Percentiles rank a stretch among this genome's conserved stretches.
Evolutionary conservation across 37 sponge, comb jelly and placozoan genomes (phyloP).

Genomic region (Cladorhizidae sp.): DNA sequence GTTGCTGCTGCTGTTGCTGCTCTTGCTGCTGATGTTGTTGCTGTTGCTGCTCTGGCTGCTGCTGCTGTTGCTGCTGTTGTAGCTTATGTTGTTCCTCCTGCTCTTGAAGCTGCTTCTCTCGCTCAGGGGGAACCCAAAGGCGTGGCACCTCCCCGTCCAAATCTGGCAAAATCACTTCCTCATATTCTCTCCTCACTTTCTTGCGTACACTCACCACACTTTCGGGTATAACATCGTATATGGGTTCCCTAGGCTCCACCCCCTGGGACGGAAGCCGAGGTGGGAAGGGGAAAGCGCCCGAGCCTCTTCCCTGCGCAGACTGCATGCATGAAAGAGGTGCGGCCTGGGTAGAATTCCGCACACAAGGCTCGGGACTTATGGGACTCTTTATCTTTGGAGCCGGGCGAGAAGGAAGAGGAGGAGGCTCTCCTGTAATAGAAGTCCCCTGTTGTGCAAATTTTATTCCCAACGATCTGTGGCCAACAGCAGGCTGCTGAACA

Average conservation of each 20-base stretch:
- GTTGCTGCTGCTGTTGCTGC: background rate
- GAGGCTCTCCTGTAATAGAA: too few relatives aligned
- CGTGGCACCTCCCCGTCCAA: background rate
- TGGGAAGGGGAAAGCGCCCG: background rate
- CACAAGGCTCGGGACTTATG: too few relatives aligned
- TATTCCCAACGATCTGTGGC: too few relatives aligned
- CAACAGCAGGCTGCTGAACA: too few relatives aligned
- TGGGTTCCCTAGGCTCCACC: slow-evolving; percentile 6
- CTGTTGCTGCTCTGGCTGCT: too few relatives aligned
- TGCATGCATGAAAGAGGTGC: background rate
- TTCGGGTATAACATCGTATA: slow-evolving; percentile 27
- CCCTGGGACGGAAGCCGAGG: background rate
- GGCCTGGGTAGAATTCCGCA: background rate
- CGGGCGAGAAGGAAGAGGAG: slow-evolving; percentile 35
- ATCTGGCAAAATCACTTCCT: background rate
- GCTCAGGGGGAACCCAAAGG: slow-evolving; percentile 1
- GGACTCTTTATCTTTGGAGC: slow-evolving; percentile 18
- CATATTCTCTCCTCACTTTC: background rate
- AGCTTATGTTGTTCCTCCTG: background rate
- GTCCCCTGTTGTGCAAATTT: too few relatives aligned
- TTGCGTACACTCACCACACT: background rate
- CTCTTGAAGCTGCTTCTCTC: background rate
- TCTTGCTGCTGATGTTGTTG: background rate
- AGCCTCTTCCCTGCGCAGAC: background rate
- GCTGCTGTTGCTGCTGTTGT: too few relatives aligned